Evolutionary conservation across 2,888 invertebrate species (phyloP).

Genomic region (Campopleginae sp.): DNA sequence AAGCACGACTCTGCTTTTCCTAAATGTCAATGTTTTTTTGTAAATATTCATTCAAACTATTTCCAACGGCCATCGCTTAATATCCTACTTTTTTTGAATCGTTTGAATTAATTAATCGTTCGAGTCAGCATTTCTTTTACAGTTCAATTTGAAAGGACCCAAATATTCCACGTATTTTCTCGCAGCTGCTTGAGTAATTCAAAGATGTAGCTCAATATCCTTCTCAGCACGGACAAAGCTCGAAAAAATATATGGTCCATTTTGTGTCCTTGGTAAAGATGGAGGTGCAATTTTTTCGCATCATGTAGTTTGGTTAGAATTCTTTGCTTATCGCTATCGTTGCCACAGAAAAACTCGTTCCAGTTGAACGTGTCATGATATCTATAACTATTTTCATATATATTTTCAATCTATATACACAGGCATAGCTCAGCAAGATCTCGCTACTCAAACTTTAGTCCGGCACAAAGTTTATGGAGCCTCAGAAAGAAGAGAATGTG

Average conservation of each 20-base stretch:
- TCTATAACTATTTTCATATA: not conserved
- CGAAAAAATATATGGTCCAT: not conserved
- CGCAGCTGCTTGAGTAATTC: too few relatives aligned
- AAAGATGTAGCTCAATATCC: not conserved
- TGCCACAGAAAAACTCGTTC: conserved; percentile 4
- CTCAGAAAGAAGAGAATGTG: conserved; percentile 55
- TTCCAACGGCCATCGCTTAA: too few relatives aligned
- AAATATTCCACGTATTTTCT: too few relatives aligned
- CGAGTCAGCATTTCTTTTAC: too few relatives aligned
- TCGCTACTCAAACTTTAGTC: conserved; percentile 71
- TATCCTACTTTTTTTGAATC: too few relatives aligned
- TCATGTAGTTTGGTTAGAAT: conserved; percentile 69
- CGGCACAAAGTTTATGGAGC: conserved; percentile 29
- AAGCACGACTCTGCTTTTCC: not conserved
- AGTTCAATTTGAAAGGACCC: too few relatives aligned
- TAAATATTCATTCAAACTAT: too few relatives aligned
- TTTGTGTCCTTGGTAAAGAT: conserved; percentile 6
- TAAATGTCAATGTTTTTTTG: not conserved
- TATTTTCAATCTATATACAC: conserved; percentile 24
- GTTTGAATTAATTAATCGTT: too few relatives aligned
- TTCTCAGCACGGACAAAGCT: not conserved
- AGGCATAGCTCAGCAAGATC: conserved; percentile 79
- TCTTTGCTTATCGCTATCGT: conserved; percentile 36
- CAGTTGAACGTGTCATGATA: not conserved
- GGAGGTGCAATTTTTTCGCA: conserved; percentile 72